A percentile compares a stretch with the other conserved stretches of the same genome.
phyloP scores from a whole-genome alignment of 2,888 invertebrate genomes.

The Nomada flava region DNA sequence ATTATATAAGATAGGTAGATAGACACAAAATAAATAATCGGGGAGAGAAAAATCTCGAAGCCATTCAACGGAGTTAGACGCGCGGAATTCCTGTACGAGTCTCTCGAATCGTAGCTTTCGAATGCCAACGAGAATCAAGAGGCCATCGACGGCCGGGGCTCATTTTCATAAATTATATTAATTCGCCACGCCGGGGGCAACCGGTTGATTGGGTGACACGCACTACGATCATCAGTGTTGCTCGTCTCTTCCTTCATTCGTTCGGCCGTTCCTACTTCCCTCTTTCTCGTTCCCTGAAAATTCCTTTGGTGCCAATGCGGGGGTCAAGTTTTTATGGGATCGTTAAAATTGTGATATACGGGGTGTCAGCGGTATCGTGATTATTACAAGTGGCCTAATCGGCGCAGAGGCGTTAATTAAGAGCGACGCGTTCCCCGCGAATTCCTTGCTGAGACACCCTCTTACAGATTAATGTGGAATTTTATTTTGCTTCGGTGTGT shows the following conservation, averaged over 20 bases:
- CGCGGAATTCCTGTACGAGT: constrained; percentile 34
- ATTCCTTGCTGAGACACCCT: not conserved
- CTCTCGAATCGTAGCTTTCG: constrained; percentile 19
- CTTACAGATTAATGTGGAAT: too few species aligned
- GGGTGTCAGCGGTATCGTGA: constrained; percentile 64
- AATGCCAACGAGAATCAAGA: constrained; percentile 70
- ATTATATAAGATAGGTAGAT: not conserved
- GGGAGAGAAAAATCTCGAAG: constrained; percentile 18
- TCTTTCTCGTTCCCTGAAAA: constrained; percentile 35
- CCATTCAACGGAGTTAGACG: not conserved
- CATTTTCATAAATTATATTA: constrained; percentile 83
- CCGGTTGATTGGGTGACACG: constrained; percentile 80
- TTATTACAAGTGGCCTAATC: constrained; percentile 66
- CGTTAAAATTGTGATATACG: constrained; percentile 68
- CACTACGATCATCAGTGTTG: constrained; percentile 61
- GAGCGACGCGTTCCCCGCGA: constrained; percentile 44
- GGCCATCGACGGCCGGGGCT: constrained; percentile 77
- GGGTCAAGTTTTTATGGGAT: constrained; percentile 58
- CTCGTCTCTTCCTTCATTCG: constrained; percentile 28
- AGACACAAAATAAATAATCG: constrained; percentile 22
- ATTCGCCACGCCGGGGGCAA: constrained; percentile 78
- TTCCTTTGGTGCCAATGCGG: constrained; percentile 47
- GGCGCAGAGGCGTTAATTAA: constrained; percentile 67
- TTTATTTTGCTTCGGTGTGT: too few species aligned
- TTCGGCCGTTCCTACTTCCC: constrained; percentile 11